A percentile compares a stretch with the other conserved stretches of the same genome.
Evolutionary conservation across 2,888 invertebrate genomes (phyloP).

Genomic region (Amblyjoppa proteus): DNA sequence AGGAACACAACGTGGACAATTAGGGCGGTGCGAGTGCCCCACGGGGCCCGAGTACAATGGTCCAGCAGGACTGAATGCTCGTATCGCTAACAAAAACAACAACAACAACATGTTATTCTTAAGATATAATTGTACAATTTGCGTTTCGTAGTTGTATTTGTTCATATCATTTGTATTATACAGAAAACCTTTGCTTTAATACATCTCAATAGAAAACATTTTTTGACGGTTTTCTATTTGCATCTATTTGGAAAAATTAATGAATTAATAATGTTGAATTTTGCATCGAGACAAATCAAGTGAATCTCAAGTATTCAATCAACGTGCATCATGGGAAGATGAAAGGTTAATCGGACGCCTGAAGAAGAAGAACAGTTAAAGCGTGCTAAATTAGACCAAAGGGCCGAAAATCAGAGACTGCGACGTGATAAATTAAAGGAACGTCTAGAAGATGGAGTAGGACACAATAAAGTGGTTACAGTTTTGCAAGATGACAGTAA

Average conservation of each 20-base stretch:
- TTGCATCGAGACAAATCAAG: background rate
- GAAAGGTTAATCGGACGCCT: constrained; percentile 44
- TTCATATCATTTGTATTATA: background rate
- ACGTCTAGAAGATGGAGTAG: background rate
- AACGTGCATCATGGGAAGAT: constrained; percentile 17
- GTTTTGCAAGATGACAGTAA: background rate
- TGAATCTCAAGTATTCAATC: background rate
- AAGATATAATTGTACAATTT: background rate
- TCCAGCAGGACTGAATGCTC: too few species aligned
- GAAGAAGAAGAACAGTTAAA: constrained; percentile 43
- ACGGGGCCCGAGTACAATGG: too few species aligned
- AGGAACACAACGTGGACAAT: too few species aligned
- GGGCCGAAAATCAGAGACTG: background rate
- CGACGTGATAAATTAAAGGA: background rate
- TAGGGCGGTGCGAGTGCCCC: too few species aligned
- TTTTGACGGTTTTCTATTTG: background rate
- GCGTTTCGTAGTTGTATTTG: too few species aligned
- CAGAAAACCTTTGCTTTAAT: background rate
- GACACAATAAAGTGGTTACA: background rate
- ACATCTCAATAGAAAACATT: background rate
- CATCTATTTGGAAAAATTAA: background rate
- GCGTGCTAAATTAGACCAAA: constrained; percentile 21
- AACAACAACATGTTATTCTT: background rate
- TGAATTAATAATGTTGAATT: background rate
- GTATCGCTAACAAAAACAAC: too few species aligned